Evolutionary conservation across 2,888 invertebrate genomes (phyloP).

Genomic region (Pachymerium ferrugineum): DNA sequence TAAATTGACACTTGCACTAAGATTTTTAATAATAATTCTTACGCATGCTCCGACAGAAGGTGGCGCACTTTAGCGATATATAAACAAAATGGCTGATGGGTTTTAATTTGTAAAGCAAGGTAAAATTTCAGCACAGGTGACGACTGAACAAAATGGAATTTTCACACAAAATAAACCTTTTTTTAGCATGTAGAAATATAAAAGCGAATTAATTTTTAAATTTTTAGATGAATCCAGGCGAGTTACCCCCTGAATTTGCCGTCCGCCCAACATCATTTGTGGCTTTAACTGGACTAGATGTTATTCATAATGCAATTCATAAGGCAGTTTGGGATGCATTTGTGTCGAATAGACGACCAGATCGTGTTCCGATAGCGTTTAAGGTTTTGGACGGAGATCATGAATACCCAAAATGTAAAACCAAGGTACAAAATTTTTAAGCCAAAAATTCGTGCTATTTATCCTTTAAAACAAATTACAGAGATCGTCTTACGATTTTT

Average conservation of each 20-base stretch:
- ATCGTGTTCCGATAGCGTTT: slow-evolving; percentile 76
- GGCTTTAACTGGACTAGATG: slow-evolving; percentile 81
- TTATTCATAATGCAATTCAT: slow-evolving; percentile 75
- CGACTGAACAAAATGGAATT: too few relatives aligned
- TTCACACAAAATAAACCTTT: neutral
- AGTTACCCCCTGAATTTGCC: slow-evolving; percentile 74
- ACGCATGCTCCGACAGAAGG: too few relatives aligned
- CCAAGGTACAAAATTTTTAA: slow-evolving; percentile 59
- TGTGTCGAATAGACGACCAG: slow-evolving; percentile 70
- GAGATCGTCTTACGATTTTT: slow-evolving; percentile 88
- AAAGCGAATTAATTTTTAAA: neutral
- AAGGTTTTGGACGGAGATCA: slow-evolving; percentile 73
- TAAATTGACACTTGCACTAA: too few relatives aligned
- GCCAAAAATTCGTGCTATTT: slow-evolving; percentile 51
- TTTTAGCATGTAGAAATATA: neutral
- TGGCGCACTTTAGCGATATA: too few relatives aligned
- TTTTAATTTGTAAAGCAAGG: too few relatives aligned
- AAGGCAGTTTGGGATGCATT: slow-evolving; percentile 92
- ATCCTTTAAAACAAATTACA: slow-evolving; percentile 44
- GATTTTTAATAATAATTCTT: too few relatives aligned
- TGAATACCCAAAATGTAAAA: slow-evolving; percentile 65
- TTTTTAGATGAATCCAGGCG: slow-evolving; percentile 37
- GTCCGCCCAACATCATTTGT: slow-evolving; percentile 79
- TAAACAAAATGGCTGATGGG: too few relatives aligned
- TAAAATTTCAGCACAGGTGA: too few relatives aligned